phyloP scores from a whole-genome alignment of 1,140 invertebrate genomes.

The Drosophila sproati region DNA sequence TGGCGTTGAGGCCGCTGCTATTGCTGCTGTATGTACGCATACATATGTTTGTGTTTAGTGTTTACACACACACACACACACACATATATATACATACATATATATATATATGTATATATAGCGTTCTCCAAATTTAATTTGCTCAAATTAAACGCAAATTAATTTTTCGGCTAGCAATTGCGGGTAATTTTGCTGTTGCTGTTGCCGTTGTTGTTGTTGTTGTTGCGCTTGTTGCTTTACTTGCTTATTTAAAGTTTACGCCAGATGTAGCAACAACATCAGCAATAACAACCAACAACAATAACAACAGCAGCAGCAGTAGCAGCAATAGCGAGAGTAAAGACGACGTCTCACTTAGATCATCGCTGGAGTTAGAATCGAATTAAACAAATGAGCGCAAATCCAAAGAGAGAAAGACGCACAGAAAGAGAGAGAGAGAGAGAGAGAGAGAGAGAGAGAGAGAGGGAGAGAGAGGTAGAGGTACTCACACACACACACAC shows the following conservation, averaged over 20 bases:
- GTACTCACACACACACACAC: neutral
- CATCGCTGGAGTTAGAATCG: constrained; percentile 80
- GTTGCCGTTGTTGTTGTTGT: neutral
- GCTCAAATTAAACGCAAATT: constrained; percentile 78
- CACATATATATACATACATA: neutral
- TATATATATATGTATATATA: neutral
- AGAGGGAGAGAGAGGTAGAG: neutral
- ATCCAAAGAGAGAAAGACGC: neutral
- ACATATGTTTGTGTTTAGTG: neutral
- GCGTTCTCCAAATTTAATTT: constrained; percentile 62
- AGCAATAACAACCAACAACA: constrained; percentile 21
- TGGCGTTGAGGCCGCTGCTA: neutral
- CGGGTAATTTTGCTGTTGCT: constrained; percentile 24
- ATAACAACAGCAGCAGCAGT: constrained; percentile 42
- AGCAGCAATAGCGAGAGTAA: constrained; percentile 42
- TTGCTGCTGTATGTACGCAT: constrained; percentile 10
- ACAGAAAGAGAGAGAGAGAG: neutral
- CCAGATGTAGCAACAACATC: constrained; percentile 62
- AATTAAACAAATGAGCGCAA: constrained; percentile 73
- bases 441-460: neutral
- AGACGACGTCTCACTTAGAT: constrained; percentile 75
- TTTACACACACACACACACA: too few species aligned
- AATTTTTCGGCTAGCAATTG: constrained; percentile 62
- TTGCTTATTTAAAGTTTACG: constrained; percentile 53
- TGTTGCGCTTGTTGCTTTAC: constrained; percentile 22